Evolutionary conservation across 64 coral and sea anemone genomes (phyloP), one percentile per base, ranked within the genome.

Genomic region (Porites australiensis): DNA sequence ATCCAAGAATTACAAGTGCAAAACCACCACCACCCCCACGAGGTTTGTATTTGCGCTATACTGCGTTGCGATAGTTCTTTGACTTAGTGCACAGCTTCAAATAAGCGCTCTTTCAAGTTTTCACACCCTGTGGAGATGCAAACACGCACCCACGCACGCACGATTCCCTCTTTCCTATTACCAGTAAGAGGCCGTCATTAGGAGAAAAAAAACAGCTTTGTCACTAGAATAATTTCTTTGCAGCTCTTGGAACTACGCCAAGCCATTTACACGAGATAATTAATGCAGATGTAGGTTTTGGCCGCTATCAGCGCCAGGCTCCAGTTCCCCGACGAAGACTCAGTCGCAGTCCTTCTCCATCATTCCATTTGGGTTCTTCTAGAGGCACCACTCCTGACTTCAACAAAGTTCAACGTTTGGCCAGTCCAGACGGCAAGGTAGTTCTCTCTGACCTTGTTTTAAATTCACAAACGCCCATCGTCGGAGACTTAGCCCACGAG

Each of bases 1-100:
- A 98, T 63, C 95, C 95, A 46, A 89, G 95, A 49, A 98, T 98
- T 55, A 98, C 95, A 65, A 98, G 92, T 91, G 95, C 86, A 8
- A 98, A 88, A 75, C 87, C 90, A 44, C 75, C 88, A 44, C 92
- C 95, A 6, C 72, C 87, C 22, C 69, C 74, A 6, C 83, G 95
- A 98, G 92, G 95, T 96, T 23, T 77, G 78, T 64, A 3, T 5
- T 2, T 20, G 0, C 44, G 0, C 19, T 78, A 8, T 37, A 15
- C 4, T 7, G 47, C 75, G 8, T 2, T 78, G 15, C 50, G 6
- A 12, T 12, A 6, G 6, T 14, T 16, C 21, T 13, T 18, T 44
- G 69, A 86, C 21, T 16, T 44, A 67, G 27, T 57, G 54, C 10
- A 55, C 27, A 37, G 27, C 27, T 37, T 37, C 27, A 37, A 37